A percentile compares a stretch with the other conserved stretches of the same genome.
Evolutionary conservation across 2,888 invertebrate genomes (phyloP).

Genomic region (Tipula confusa): DNA sequence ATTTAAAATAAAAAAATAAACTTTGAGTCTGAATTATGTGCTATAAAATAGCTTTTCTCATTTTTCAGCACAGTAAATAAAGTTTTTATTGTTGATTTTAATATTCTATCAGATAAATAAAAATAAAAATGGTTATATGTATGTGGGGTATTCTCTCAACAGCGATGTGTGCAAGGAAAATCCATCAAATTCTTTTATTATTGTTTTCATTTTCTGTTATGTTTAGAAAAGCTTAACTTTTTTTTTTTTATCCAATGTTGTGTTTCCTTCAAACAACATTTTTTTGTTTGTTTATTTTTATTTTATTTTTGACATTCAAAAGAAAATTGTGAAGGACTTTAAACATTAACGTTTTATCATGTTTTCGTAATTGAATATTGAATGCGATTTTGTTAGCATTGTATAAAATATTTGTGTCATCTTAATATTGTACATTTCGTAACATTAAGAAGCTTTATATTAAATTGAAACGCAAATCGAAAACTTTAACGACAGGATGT

Average conservation of each 20-base stretch:
- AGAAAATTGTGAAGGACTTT: neutral
- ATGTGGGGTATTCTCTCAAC: neutral
- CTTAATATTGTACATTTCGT: neutral
- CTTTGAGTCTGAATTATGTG: neutral
- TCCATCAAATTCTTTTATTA: neutral
- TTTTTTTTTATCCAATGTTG: neutral
- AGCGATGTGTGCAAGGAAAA: neutral
- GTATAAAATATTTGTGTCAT: neutral
- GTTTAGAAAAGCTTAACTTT: neutral
- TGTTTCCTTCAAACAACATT: neutral
- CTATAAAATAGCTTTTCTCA: neutral
- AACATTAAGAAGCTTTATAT: neutral
- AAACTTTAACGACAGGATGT: neutral
- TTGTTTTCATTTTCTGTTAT: neutral
- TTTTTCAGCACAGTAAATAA: neutral
- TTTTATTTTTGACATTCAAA: neutral
- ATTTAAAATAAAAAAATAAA: too few species aligned
- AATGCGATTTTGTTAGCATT: neutral
- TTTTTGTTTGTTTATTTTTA: neutral
- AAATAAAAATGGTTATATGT: neutral
- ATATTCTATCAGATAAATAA: neutral
- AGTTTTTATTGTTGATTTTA: neutral
- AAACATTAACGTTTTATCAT: neutral
- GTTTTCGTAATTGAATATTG: neutral
- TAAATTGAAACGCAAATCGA: neutral